Evolutionary conservation across 2,797 vertebrate species (phyloP).

Genomic region (Morus bassanus): DNA sequence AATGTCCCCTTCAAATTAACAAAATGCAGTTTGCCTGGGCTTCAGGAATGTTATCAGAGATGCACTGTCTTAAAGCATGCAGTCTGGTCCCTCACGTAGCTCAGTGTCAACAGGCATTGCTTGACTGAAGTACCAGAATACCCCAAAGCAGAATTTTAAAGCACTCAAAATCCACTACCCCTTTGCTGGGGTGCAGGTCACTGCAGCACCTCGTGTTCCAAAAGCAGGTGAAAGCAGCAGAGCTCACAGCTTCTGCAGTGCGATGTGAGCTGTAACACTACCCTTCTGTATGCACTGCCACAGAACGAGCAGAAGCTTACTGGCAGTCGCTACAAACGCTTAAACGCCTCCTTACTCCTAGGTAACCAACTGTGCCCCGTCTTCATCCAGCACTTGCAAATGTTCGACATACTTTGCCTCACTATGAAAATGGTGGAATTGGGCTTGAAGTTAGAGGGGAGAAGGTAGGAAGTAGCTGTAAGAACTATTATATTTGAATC

Average conservation of each 20-base stretch:
- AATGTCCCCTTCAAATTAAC: background rate
- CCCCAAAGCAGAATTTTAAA: background rate
- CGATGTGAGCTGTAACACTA: accelerated
- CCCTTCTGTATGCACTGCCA: background rate
- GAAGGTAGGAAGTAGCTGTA: background rate
- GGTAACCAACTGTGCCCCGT: background rate
- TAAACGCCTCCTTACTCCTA: background rate
- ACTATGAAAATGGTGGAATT: background rate
- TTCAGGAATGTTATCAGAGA: background rate
- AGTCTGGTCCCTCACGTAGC: background rate
- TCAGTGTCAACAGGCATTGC: background rate
- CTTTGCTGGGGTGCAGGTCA: background rate
- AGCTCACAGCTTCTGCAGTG: background rate
- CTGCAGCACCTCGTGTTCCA: background rate
- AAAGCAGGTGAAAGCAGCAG: background rate
- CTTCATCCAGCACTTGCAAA: background rate
- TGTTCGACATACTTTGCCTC: accelerated
- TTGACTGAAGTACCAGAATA: background rate
- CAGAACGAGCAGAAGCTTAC: background rate
- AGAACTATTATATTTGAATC: background rate
- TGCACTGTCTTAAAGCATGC: accelerated
- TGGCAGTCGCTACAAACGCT: background rate
- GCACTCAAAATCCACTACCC: background rate
- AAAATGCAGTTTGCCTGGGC: background rate
- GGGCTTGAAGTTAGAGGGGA: background rate